A percentile compares a stretch with the other conserved stretches of the same genome.
Conservation (phyloP, 2,888 invertebrate genomes). For the Malthinus flaveolus region DNA sequence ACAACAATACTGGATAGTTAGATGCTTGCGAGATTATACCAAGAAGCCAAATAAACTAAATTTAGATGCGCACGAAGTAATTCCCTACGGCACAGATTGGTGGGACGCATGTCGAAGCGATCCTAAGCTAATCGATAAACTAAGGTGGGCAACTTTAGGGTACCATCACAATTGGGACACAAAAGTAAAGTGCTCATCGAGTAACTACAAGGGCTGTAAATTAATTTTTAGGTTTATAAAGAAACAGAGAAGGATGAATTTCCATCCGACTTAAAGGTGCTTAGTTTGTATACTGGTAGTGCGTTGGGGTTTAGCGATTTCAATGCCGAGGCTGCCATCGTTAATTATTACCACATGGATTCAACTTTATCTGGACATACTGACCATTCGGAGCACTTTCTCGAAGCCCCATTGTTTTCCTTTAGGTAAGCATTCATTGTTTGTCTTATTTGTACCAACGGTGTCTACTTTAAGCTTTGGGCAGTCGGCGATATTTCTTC, state of each 20-base stretch:
- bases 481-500: constrained; percentile 89
- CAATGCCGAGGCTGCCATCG: constrained; percentile 88
- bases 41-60: constrained; percentile 72
- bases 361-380: constrained; percentile 93
- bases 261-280: constrained; percentile 70
- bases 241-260: constrained; percentile 69
- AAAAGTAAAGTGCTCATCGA: constrained; percentile 62
- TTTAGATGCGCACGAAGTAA: constrained; percentile 60
- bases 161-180: constrained; percentile 99
- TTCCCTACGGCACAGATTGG: constrained; percentile 59
- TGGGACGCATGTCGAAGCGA: constrained; percentile 63
- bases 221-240: constrained; percentile 63
- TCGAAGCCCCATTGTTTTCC: constrained; percentile 87
- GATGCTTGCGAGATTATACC: constrained; percentile 78
- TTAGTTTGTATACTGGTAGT: constrained; percentile 67
- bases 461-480: constrained; percentile 76
- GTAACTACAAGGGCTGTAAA: too few relatives aligned
- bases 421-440: constrained; percentile 66
- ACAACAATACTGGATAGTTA: constrained; percentile 81
- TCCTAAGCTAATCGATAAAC: constrained; percentile 53
- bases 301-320: constrained; percentile 64
- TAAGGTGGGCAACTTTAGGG: constrained; percentile 95
- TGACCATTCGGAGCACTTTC: constrained; percentile 89
- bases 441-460: not conserved
- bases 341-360: constrained; percentile 94